Evolutionary conservation across 2,797 vertebrate genomes (phyloP).

Genomic region (Gadopsis marmoratus): DNA sequence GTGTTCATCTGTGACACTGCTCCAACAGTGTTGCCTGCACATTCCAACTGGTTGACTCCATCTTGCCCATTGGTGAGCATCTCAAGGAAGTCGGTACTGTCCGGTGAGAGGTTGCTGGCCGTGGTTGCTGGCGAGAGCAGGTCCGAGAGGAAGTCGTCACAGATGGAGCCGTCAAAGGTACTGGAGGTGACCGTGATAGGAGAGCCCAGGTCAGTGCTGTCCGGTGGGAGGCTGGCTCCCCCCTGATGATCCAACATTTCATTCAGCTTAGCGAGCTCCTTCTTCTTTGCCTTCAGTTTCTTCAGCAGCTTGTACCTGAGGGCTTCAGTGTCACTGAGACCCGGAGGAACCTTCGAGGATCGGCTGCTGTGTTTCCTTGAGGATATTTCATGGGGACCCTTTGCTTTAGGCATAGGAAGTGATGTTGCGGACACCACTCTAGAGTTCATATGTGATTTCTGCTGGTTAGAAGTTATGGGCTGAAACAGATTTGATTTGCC

Average conservation of each 20-base stretch:
- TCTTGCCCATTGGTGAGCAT: constrained; percentile 58
- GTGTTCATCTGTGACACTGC: constrained; percentile 48
- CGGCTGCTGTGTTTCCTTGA: constrained; percentile 46
- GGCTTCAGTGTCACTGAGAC: constrained; percentile 81
- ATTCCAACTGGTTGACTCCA: constrained; percentile 11
- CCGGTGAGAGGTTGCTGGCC: constrained; percentile 81
- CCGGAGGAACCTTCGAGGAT: constrained; percentile 29
- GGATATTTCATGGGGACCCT: constrained; percentile 20
- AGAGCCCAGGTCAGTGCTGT: constrained; percentile 78
- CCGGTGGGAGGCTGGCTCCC: constrained; percentile 70
- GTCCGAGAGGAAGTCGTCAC: constrained; percentile 88
- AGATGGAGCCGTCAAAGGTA: constrained; percentile 75
- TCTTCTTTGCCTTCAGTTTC: constrained; percentile 94
- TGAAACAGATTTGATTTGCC: neutral
- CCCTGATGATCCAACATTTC: constrained; percentile 67
- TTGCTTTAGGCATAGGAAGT: neutral
- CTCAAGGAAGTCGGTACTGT: constrained; percentile 83
- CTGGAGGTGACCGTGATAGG: constrained; percentile 75
- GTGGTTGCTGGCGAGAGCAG: constrained; percentile 87
- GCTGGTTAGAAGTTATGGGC: neutral
- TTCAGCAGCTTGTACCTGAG: constrained; percentile 91
- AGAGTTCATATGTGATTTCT: neutral
- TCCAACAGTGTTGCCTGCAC: constrained; percentile 7
- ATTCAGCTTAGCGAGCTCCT: constrained; percentile 90
- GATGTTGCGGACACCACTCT: neutral